Evolutionary conservation across 2,888 invertebrate genomes (phyloP).

Genomic region (Drosophila infuscata): DNA sequence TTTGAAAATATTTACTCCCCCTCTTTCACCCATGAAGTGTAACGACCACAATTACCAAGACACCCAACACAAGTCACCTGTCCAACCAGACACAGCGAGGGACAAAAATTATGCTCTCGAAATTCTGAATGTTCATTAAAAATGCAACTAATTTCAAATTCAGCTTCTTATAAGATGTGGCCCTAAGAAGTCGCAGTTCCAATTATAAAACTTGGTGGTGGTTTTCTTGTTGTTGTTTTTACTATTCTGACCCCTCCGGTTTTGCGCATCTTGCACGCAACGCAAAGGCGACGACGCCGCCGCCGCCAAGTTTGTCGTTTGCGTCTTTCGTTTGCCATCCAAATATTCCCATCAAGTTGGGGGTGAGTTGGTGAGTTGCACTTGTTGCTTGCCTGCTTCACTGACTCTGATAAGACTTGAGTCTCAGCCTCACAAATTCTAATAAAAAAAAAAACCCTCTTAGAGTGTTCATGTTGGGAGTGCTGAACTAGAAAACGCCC

Average conservation of each 20-base stretch:
- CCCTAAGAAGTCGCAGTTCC: constrained; percentile 72
- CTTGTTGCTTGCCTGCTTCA: constrained; percentile 39
- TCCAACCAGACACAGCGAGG: constrained; percentile 42
- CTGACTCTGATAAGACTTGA: constrained; percentile 68
- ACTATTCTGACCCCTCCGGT: constrained; percentile 3
- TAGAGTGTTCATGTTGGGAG: background rate
- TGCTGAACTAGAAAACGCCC: background rate
- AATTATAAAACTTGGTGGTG: constrained; percentile 72
- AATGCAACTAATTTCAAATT: constrained; percentile 80
- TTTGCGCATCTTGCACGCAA: constrained; percentile 61
- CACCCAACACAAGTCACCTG: constrained; percentile 52
- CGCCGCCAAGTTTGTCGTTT: constrained; percentile 65
- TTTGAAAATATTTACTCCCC: constrained; percentile 45
- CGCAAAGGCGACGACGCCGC: constrained; percentile 7
- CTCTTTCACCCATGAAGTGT: constrained; percentile 38
- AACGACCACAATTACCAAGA: constrained; percentile 52
- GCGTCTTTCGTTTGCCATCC: constrained; percentile 68
- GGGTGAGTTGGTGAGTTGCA: constrained; percentile 53
- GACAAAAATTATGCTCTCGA: constrained; percentile 58
- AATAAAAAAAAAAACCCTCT: constrained; percentile 16
- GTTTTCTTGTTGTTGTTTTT: constrained; percentile 39
- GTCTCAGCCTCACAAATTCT: constrained; percentile 25
- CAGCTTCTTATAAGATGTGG: constrained; percentile 75
- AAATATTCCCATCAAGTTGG: constrained; percentile 39
- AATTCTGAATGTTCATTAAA: constrained; percentile 71